Percentiles rank a stretch among this genome's conserved stretches.
These are phyloP conservation scores for Gopherus evgoodei DNA, from an alignment of 2,113 vertebrate species.

Conservation along the genomic window DNA sequence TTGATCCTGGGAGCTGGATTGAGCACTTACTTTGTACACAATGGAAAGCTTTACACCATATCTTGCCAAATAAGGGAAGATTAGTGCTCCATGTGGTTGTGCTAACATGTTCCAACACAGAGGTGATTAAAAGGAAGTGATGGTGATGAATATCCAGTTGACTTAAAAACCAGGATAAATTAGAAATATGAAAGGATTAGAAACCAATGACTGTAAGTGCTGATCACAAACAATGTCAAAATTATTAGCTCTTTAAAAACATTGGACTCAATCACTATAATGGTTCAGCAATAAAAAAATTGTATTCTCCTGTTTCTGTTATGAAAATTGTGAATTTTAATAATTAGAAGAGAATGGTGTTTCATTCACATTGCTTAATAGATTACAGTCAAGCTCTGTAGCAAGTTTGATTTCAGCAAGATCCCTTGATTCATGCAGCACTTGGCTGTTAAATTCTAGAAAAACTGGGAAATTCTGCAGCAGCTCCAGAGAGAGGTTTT, in stretches of 20 bases:
- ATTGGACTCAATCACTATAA: neutral
- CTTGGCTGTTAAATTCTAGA: neutral
- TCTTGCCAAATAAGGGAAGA: neutral
- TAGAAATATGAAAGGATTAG: neutral
- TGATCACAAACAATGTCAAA: neutral
- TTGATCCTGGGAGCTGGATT: fast-evolving
- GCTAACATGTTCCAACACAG: neutral
- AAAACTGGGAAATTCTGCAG: neutral
- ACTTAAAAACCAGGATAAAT: neutral
- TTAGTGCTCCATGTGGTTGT: neutral
- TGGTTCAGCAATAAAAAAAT: neutral
- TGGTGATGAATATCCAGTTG: neutral
- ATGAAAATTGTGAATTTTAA: neutral
- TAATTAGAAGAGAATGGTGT: neutral
- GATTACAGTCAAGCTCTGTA: neutral
- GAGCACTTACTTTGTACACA: neutral
- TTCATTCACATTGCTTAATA: neutral
- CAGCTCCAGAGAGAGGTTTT: neutral
- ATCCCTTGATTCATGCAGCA: neutral
- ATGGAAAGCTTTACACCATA: neutral
- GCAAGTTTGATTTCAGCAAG: neutral
- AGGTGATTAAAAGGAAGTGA: neutral
- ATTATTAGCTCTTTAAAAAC: neutral
- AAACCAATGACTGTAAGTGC: neutral
- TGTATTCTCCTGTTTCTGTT: neutral